Evolutionary conservation across 2,797 vertebrate genomes (phyloP), one percentile per base, ranked within the genome.

Genomic region (Thaleichthys pacificus): DNA sequence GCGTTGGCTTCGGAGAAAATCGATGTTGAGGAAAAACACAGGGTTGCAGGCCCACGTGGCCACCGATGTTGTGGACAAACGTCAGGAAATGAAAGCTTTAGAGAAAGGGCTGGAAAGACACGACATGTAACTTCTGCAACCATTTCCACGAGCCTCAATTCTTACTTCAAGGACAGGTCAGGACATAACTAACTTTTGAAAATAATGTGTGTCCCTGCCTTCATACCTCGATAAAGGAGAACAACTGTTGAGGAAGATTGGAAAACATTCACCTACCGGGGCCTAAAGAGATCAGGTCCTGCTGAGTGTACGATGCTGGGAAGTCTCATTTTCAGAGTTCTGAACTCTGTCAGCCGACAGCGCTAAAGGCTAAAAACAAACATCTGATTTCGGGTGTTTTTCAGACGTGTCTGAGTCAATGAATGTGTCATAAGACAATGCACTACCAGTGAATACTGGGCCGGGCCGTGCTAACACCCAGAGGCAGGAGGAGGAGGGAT

Each of bases 181-280:
- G 66, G 28, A 49, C 61, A 64, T 24, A 35, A 76, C 70, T 84
- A 69, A 82, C 73, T 71, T 66, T 17, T 8, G 32, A 35, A 68
- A 58, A 15, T 26, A 74, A 72, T 71, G 47, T 66, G 38, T 26
- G 22, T 70, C 62, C 15, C 15, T 51, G 35, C 14, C 30, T 22
- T 60, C 63, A 15, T 2, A 62, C 69, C 47, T 32, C 56, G 38
- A 51, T 30, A 30, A 24, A 32, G 28, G 51, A 56, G 61, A 47
- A 51, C 3, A 51, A 74, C 69, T 68, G 67, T 58, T 6, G 14
- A 30, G 54, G 49, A 56, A 35, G 1, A 35, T 35, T 35, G 6
- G 65, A 42, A 65, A 56, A 30, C 35, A 14, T 51, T 65, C 61
- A 65, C 38, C 49, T 66, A 22, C 61, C 26, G 57, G 77, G 58